Conservation (phyloP, 1,140 invertebrate species). For the Thalassaphorura encarpata region DNA sequence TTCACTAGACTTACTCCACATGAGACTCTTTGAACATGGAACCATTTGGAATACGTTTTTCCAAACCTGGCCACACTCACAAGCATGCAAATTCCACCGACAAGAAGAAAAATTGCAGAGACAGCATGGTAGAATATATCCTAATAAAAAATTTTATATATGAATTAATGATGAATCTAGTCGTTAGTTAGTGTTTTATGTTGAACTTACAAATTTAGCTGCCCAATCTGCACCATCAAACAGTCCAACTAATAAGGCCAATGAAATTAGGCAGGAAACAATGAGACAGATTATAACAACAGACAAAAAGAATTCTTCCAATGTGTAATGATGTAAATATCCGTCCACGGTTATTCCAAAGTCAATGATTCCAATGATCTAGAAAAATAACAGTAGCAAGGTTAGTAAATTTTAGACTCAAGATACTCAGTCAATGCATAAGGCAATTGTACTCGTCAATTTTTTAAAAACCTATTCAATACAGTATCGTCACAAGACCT, state of each 20-base stretch:
- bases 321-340: not conserved
- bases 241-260: not conserved
- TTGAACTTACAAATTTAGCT: not conserved
- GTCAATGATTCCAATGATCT: constrained; percentile 4
- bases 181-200: not conserved
- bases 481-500: no score
- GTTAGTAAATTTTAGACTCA: no score
- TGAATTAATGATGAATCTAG: not conserved
- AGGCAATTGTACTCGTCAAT: no score
- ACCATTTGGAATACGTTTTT: not conserved
- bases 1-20: not conserved
- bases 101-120: not conserved
- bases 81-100: not conserved
- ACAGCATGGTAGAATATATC: not conserved
- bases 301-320: not conserved
- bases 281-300: not conserved
- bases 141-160: not conserved
- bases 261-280: not conserved
- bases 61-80: not conserved
- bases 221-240: not conserved
- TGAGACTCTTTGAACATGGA: not conserved
- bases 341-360: constrained; percentile 1
- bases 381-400: no score
- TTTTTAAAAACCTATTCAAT: no score
- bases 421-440: no score